These are phyloP conservation scores for Mechanitis messenoides DNA, from an alignment of 2,888 invertebrate genomes.

Conservation along the genomic window DNA sequence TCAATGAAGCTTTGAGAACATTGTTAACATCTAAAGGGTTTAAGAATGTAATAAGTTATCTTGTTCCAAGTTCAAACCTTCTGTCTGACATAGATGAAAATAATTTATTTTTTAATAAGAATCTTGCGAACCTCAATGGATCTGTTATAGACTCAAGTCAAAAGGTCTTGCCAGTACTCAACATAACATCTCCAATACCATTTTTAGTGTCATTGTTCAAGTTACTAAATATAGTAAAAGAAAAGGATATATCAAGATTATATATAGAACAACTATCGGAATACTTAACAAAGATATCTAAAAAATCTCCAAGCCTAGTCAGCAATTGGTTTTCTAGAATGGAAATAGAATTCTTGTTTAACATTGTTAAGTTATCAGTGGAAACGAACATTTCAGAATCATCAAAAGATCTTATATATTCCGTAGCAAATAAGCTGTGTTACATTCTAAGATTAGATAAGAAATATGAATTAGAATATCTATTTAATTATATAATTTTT, in stretches of 20 bases:
- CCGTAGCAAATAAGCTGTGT: conserved; percentile 77
- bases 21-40: conserved; percentile 68
- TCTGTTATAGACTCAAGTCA: conserved; percentile 51
- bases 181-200: conserved; percentile 55
- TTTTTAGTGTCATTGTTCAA: conserved; percentile 61
- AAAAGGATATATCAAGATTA: conserved; percentile 49
- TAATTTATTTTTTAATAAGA: conserved; percentile 51
- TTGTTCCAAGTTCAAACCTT: conserved; percentile 59
- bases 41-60: conserved; percentile 54
- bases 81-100: conserved; percentile 55
- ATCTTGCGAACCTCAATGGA: conserved; percentile 54
- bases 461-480: conserved; percentile 71
- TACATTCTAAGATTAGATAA: conserved; percentile 78
- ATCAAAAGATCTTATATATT: conserved; percentile 72
- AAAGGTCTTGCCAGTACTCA: conserved; percentile 60
- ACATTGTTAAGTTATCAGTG: conserved; percentile 62
- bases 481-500: conserved; percentile 79
- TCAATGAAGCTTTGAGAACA: conserved; percentile 47
- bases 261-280: conserved; percentile 55
- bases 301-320: conserved; percentile 55
- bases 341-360: conserved; percentile 76
- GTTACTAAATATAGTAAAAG: conserved; percentile 46
- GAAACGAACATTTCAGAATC: conserved; percentile 53
- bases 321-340: conserved; percentile 80
- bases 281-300: conserved; percentile 64